Base-by-base conservation (phyloP, 2,113 vertebrate species). In the Gallinago media region DNA sequence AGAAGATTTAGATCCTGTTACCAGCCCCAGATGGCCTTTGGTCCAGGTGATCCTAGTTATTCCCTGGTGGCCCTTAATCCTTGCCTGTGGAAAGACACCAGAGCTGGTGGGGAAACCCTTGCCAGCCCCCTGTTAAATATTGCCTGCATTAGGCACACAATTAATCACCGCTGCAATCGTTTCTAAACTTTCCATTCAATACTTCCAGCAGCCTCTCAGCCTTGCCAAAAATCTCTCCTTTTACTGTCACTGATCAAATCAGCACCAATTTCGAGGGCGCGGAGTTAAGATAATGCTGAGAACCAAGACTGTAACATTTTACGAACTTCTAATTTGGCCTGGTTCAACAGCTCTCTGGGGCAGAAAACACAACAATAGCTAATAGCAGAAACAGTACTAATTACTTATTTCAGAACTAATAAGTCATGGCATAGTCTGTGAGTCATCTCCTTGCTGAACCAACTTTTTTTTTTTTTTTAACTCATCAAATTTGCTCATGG, bases 381-480 rank as follows among this genome's bases (percentile, higher is more conserved):
- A 93, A 88, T 27, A 91, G 50, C 82, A 96, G 86, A 92, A 95
- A 84, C 76, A 88, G 46, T 77, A 70, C 68, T 88, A 92, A 94
- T 92, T 77, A 80, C 65, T 91, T 92, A 66, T 71, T 91, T 80
- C 79, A 89, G 89, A 84, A 91, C 84, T 94, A 96, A 81, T 92
- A 95, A 81, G 32, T 89, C 86, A 44, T 12, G 9, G 65, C 32
- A 52, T 13, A 75, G 59, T 52, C 80, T 87, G 26, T 95, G 94
- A 96, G 91, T 96, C 83, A 95, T 80, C 91, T 94, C 73, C 86
- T 81, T 78, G 80, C 75, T 71, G 34, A 93, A 73, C 11, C 74
- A 12, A 36, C 25, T 74, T 72, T 67, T 65, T 61, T 72, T 67
- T 65, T 61, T 89, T 73, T 73, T 54, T 54, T 27, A 54, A 84